Percentiles rank a stretch among this genome's conserved stretches.
phyloP scores from a whole-genome alignment of 2,113 vertebrate genomes.

The Cariama cristata region DNA sequence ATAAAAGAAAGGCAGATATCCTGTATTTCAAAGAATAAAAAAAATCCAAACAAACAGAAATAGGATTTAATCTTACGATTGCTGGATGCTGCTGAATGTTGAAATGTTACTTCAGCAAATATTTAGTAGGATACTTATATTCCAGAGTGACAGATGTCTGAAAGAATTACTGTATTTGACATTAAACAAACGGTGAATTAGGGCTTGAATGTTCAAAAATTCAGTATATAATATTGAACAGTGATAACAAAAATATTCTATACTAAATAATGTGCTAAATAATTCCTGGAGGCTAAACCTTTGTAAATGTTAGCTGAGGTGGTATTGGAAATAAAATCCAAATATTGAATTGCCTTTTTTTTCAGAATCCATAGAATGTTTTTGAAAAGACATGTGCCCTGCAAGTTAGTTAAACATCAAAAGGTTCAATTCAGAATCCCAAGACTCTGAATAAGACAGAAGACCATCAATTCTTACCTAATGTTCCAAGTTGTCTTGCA shows the following conservation, averaged over 20 bases:
- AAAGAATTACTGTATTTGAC: neutral
- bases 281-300: neutral
- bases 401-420: constrained; percentile 22
- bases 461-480: neutral
- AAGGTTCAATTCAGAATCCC: neutral
- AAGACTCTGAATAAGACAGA: neutral
- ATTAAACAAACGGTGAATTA: neutral
- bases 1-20: neutral
- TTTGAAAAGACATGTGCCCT: neutral
- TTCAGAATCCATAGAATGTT: neutral
- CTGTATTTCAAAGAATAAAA: neutral
- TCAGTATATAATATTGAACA: neutral
- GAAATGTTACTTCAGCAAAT: neutral
- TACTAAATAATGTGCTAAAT: neutral
- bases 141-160: neutral
- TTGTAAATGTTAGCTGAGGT: neutral
- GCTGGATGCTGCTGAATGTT: neutral
- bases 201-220: neutral
- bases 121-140: neutral
- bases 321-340: neutral
- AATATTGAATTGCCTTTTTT: neutral
- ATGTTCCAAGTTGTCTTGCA: neutral
- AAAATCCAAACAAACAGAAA: accelerated
- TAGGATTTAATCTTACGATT: neutral
- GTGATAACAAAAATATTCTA: neutral